A percentile compares a stretch with the other conserved stretches of the same genome.
These are phyloP conservation scores for Mythimna vitellina DNA, from an alignment of 2,888 invertebrate genomes.

Conservation along the genomic window DNA sequence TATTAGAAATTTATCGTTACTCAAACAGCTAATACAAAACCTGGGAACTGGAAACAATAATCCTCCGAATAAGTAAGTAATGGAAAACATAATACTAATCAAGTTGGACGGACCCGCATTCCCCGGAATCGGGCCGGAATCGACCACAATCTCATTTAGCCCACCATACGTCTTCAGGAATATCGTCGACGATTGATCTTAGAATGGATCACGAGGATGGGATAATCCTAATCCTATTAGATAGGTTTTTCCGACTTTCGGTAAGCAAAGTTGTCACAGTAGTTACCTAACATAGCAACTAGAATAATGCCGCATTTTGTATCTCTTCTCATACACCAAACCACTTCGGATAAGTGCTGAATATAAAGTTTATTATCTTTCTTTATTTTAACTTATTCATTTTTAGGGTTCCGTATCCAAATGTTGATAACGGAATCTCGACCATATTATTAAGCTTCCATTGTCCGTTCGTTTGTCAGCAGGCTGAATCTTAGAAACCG, in stretches of 20 bases:
- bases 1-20: too few relatives aligned
- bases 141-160: constrained; percentile 11
- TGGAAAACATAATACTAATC: neutral
- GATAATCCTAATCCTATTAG: neutral
- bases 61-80: neutral
- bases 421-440: too few relatives aligned
- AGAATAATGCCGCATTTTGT: too few relatives aligned
- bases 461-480: too few relatives aligned
- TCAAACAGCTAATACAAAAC: neutral
- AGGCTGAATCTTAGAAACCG: too few relatives aligned
- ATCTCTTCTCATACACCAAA: too few relatives aligned
- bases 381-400: too few relatives aligned
- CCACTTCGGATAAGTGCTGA: too few relatives aligned
- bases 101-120: neutral
- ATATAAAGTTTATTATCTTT: too few relatives aligned
- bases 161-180: constrained; percentile 5
- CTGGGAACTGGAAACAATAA: neutral
- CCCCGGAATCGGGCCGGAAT: constrained; percentile 15
- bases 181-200: constrained; percentile 18
- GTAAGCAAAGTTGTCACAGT: neutral
- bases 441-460: too few relatives aligned
- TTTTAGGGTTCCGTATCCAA: too few relatives aligned
- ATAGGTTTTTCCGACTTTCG: constrained; percentile 9
- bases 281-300: neutral
- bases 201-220: neutral